Percentiles rank a stretch among this genome's conserved stretches.
Conservation (phyloP, 2,113 vertebrate genomes). For the Brachypodius melanocephalos region DNA sequence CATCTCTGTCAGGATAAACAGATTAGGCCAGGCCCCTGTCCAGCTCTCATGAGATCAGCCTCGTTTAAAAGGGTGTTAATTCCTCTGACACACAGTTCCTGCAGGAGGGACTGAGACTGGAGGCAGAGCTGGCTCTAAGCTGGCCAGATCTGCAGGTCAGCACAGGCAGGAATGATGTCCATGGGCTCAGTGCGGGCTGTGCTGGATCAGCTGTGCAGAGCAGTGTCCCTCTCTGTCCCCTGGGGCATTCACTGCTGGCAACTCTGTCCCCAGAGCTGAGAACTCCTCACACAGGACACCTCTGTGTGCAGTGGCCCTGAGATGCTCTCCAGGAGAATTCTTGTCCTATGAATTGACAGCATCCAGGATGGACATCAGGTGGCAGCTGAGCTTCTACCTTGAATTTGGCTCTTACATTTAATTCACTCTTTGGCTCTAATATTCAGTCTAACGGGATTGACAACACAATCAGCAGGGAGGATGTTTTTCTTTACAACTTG, state of each 20-base stretch:
- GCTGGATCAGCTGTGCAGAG: neutral
- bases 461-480: neutral
- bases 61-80: constrained; percentile 52
- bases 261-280: neutral
- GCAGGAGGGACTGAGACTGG: neutral
- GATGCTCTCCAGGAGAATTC: neutral
- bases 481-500: neutral
- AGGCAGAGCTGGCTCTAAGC: neutral
- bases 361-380: neutral
- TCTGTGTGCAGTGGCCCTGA: neutral
- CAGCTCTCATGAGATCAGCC: constrained; percentile 69
- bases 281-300: rapidly evolving
- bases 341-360: neutral
- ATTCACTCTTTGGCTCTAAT: neutral
- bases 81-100: neutral
- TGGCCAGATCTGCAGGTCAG: constrained; percentile 54
- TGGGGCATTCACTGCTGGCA: no score
- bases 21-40: constrained; percentile 57
- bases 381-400: neutral
- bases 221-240: neutral
- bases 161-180: neutral
- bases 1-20: constrained; percentile 55
- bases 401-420: neutral
- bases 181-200: neutral
- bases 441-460: neutral